Evolutionary conservation across 2,797 vertebrate genomes (phyloP).

Genomic region (Odontamblyopus lacepedii): DNA sequence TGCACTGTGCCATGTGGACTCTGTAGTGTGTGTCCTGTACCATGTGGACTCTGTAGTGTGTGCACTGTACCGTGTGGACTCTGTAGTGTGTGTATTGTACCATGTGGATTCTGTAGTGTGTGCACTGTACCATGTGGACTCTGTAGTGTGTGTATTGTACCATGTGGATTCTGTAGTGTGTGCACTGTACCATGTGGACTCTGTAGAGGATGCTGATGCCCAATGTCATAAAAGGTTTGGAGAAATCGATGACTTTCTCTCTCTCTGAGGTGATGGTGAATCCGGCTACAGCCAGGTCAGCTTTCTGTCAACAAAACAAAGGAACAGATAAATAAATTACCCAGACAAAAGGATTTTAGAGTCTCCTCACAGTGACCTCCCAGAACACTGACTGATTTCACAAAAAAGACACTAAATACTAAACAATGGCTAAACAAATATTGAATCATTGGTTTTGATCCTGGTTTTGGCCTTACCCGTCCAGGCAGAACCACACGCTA

Average conservation of each 20-base stretch:
- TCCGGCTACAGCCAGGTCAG: conserved; percentile 87
- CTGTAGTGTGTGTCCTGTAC: not conserved
- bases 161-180: not conserved
- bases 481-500: too few species aligned
- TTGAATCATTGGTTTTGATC: too few species aligned
- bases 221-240: conserved; percentile 90
- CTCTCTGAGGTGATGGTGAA: conserved; percentile 91
- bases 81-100: not conserved
- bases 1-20: not conserved
- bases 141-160: not conserved
- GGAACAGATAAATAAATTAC: not conserved
- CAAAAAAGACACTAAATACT: too few species aligned
- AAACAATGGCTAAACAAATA: too few species aligned
- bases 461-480: too few species aligned
- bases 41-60: not conserved
- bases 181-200: conserved; percentile 80
- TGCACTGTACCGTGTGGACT: not conserved
- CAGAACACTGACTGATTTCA: too few species aligned
- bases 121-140: not conserved
- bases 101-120: not conserved
- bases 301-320: conserved; percentile 75
- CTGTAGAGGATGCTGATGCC: conserved; percentile 91
- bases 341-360: too few species aligned
- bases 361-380: too few species aligned
- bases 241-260: conserved; percentile 87